Evolutionary conservation across 2,113 vertebrate genomes (phyloP).

Genomic region (Myrmophylax atrothorax): DNA sequence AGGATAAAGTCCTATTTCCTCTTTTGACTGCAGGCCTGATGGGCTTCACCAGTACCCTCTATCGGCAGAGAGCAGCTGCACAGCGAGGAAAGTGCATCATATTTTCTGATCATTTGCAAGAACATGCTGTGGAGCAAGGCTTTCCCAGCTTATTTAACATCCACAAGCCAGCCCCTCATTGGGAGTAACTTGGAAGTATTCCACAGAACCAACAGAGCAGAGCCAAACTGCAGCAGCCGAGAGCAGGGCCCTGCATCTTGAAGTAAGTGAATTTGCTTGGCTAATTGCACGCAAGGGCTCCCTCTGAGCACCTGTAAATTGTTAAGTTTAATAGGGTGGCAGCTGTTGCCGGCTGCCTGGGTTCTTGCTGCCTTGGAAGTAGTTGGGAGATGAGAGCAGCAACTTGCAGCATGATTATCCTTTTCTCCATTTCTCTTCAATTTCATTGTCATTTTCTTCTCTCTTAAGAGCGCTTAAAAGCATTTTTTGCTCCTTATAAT

Average conservation of each 20-base stretch:
- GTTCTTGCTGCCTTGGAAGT: not conserved
- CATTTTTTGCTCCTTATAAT: constrained; percentile 52
- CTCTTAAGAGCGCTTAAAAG: constrained; percentile 43
- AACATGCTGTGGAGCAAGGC: accelerated
- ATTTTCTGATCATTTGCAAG: not conserved
- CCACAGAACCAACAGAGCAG: not conserved
- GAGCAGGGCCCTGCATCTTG: not conserved
- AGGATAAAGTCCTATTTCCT: not conserved
- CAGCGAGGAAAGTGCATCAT: accelerated
- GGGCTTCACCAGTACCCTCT: not conserved
- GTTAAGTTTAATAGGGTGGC: constrained; percentile 38
- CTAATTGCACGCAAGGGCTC: constrained; percentile 31
- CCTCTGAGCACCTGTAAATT: constrained; percentile 41
- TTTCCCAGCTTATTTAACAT: not conserved
- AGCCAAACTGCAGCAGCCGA: not conserved
- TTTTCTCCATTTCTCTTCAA: constrained; percentile 41
- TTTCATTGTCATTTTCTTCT: constrained; percentile 44
- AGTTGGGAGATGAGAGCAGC: not conserved
- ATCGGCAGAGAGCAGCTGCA: not conserved
- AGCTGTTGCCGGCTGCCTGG: constrained; percentile 20
- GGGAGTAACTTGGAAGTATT: not conserved
- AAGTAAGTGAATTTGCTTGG: constrained; percentile 29
- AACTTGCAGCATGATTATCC: not conserved
- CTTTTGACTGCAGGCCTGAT: not conserved
- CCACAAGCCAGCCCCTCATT: accelerated